Base-by-base conservation (phyloP, 2,888 invertebrate genomes). In the Acleris literana region DNA sequence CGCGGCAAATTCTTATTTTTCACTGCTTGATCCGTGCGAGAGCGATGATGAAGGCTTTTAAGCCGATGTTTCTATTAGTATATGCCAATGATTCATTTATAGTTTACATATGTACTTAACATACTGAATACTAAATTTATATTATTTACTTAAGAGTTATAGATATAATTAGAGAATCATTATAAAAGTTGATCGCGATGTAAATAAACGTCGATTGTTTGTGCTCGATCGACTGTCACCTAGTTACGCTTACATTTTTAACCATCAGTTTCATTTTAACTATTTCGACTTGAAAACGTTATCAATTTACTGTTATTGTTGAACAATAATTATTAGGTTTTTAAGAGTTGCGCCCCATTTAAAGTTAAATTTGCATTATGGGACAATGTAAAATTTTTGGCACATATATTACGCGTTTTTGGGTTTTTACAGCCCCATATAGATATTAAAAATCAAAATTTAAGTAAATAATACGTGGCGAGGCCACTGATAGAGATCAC, bases 311-410 rank as follows among this genome's bases (percentile, higher is more conserved):
- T 86, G 87, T 88, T 88, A 82, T 85, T 85, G 87, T 87, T 88
- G 79, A 81, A 79, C 57, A 57, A 66, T 83, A 84, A 85, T 82
- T 79, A 76, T 80, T 87, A 88, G 85, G 80, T 83, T 86, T 81
- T 82, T 88, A 88, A 88, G 88, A 84, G 83, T 88, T 86, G 82
- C 82, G 88, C 88, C 88, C 86, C 76, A 76, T 72, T 70, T 69
- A 57, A 79, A 73, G 79, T 83, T 82, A 82, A 80, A 84, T 83
- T 84, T 83, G 82, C 84, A 87, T 85, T 85, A 80, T 83, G 84
- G 81, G 85, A 88, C 85, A 86, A 88, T 88, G 87, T 83, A 75
- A 80, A 73, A 78, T 76, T 82, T 83, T 85, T 84, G 81, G 80
- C 80, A 79, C 76, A 80, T 79, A 74, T 74, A 76, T 77, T 66